Percentiles rank a stretch among this genome's conserved stretches.
These are phyloP conservation scores for Dipus sagitta DNA, from an alignment of 2,797 vertebrate genomes.

Conservation along the genomic window DNA sequence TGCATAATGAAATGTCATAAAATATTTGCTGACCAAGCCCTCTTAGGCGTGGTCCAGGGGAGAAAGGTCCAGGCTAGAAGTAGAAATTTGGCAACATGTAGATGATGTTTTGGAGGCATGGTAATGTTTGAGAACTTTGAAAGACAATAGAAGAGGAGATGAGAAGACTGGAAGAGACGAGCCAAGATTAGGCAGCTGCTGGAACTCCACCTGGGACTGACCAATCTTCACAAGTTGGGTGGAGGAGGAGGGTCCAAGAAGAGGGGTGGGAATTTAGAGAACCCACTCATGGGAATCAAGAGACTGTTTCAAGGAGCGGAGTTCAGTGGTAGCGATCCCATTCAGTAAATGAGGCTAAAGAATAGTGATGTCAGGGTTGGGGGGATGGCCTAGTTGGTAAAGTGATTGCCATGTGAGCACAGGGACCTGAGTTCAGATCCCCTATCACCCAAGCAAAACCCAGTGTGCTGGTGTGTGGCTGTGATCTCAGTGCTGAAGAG, in stretches of 20 bases:
- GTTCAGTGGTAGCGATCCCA: neutral
- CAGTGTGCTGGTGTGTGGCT: no score
- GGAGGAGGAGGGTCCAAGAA: neutral
- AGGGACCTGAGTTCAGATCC: no score
- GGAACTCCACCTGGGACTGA: neutral
- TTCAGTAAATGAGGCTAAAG: neutral
- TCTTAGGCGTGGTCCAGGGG: neutral
- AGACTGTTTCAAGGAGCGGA: neutral
- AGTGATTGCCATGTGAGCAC: no score
- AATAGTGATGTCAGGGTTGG: no score
- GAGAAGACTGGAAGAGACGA: neutral
- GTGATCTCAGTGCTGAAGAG: no score
- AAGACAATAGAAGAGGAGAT: rapidly evolving
- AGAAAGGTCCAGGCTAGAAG: neutral
- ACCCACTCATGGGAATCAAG: neutral
- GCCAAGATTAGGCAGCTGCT: neutral
- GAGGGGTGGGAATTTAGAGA: neutral
- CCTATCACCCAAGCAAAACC: no score
- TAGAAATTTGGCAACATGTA: neutral
- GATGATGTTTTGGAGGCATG: neutral
- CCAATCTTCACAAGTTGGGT: neutral
- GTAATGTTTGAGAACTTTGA: neutral
- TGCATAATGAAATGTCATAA: neutral
- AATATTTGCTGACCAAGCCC: neutral
- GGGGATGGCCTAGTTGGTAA: no score